phyloP scores from a whole-genome alignment of 2,113 vertebrate species.

The Pelobates fuscus region DNA sequence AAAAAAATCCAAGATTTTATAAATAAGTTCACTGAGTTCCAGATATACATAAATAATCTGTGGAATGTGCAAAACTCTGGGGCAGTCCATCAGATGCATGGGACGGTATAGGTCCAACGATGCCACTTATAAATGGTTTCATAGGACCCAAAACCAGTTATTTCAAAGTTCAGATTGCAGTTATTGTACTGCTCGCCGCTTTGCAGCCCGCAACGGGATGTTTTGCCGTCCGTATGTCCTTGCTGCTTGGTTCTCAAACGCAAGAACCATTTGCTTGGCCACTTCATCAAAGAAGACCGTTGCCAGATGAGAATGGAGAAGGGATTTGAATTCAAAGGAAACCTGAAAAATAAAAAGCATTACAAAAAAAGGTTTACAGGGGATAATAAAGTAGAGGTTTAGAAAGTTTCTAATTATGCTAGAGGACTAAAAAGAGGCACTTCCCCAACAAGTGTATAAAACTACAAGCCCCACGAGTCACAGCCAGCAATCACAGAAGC shows the following conservation, averaged over 20 bases:
- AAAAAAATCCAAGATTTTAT: too few relatives aligned
- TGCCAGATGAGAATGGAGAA: slow-evolving; percentile 73
- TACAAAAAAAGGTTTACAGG: not conserved
- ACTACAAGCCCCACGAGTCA: too few relatives aligned
- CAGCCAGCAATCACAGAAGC: too few relatives aligned
- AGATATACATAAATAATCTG: slow-evolving; percentile 30
- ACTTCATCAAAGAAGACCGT: slow-evolving; percentile 73
- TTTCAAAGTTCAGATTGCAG: not conserved
- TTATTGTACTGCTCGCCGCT: slow-evolving; percentile 38
- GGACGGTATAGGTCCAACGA: not conserved
- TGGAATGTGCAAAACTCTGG: slow-evolving; percentile 4
- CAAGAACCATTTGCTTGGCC: slow-evolving; percentile 74
- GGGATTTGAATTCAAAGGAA: slow-evolving; percentile 76
- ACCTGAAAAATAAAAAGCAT: slow-evolving; percentile 60
- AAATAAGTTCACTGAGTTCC: slow-evolving; percentile 19
- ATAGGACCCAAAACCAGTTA: not conserved
- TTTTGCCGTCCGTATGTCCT: slow-evolving; percentile 55
- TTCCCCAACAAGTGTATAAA: too few relatives aligned
- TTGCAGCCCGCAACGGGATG: slow-evolving; percentile 3
- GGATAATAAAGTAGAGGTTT: too few relatives aligned
- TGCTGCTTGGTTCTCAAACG: slow-evolving; percentile 69
- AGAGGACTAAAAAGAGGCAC: too few relatives aligned
- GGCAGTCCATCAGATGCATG: slow-evolving; percentile 10
- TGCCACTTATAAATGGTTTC: not conserved
- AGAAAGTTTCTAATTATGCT: too few relatives aligned